phyloP scores from a whole-genome alignment of 2,113 vertebrate species.

The Hydrolagus affinis region DNA sequence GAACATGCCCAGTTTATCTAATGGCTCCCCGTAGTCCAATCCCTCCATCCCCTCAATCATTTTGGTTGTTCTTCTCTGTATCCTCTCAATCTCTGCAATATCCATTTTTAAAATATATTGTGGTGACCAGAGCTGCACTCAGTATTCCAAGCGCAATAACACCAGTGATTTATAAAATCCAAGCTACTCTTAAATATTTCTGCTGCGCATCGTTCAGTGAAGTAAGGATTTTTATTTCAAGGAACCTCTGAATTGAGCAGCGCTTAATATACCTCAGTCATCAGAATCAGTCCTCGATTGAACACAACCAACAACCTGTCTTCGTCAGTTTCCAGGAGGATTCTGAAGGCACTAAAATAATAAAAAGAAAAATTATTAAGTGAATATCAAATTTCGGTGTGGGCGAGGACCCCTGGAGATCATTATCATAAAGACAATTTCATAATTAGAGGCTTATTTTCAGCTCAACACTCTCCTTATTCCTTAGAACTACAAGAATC shows the following conservation, averaged over 20 bases:
- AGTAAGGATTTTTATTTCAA: background rate
- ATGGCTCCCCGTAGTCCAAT: too few species aligned
- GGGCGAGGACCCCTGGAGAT: background rate
- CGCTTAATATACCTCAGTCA: constrained; percentile 78
- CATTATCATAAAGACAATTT: background rate
- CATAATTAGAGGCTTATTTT: background rate
- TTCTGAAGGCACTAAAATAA: constrained; percentile 88
- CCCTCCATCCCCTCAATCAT: too few species aligned
- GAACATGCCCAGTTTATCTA: too few species aligned
- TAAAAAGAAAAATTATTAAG: constrained; percentile 22
- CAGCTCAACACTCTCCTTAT: background rate
- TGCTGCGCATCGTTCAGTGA: background rate
- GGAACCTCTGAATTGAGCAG: background rate
- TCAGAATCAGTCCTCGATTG: constrained; percentile 92
- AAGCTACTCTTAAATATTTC: constrained; percentile 35
- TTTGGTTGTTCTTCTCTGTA: too few species aligned
- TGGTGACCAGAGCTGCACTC: background rate
- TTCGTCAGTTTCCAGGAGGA: constrained; percentile 94
- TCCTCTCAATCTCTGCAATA: too few species aligned
- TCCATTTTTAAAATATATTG: background rate
- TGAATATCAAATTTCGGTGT: background rate
- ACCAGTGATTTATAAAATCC: constrained; percentile 25
- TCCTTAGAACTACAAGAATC: background rate
- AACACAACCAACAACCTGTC: constrained; percentile 94
- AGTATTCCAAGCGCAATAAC: too few species aligned